Percentiles rank a stretch among this genome's conserved stretches.
phyloP scores from a whole-genome alignment of 2,113 vertebrate genomes.

The Stictonetta naevosa region DNA sequence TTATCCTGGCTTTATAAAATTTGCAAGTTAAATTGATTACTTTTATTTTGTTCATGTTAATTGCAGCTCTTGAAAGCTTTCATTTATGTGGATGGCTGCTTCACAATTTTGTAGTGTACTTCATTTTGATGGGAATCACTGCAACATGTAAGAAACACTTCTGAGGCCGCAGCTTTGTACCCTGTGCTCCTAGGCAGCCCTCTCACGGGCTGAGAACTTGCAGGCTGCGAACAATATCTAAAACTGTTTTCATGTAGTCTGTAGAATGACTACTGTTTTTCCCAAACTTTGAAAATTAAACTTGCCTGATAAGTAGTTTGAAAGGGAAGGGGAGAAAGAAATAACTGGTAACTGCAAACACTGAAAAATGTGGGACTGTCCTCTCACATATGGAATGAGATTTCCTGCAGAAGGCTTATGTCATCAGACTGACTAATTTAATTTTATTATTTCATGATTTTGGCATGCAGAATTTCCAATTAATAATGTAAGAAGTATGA shows the following conservation, averaged over 20 bases:
- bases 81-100: neutral
- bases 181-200: neutral
- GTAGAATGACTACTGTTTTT: neutral
- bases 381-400: slow-evolving; percentile 71
- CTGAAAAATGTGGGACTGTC: slow-evolving; percentile 2
- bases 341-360: neutral
- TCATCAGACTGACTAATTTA: slow-evolving; percentile 77
- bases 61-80: neutral
- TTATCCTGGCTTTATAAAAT: neutral
- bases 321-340: neutral
- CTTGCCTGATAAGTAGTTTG: neutral
- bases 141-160: neutral
- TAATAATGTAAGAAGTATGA: slow-evolving; percentile 76
- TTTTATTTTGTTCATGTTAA: neutral
- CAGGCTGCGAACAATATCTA: neutral
- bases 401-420: slow-evolving; percentile 68
- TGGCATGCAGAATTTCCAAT: slow-evolving; percentile 76
- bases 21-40: neutral
- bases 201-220: neutral
- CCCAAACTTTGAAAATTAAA: neutral
- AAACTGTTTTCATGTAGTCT: neutral
- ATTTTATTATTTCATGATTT: slow-evolving; percentile 78
- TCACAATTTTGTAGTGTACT: neutral
- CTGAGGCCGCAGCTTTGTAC: neutral
- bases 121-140: neutral